A percentile compares a stretch with the other conserved stretches of the same genome.
These are phyloP conservation scores for Hydrotaea cyrtoneurina DNA, from an alignment of 2,888 invertebrate genomes.

Conservation along the genomic window DNA sequence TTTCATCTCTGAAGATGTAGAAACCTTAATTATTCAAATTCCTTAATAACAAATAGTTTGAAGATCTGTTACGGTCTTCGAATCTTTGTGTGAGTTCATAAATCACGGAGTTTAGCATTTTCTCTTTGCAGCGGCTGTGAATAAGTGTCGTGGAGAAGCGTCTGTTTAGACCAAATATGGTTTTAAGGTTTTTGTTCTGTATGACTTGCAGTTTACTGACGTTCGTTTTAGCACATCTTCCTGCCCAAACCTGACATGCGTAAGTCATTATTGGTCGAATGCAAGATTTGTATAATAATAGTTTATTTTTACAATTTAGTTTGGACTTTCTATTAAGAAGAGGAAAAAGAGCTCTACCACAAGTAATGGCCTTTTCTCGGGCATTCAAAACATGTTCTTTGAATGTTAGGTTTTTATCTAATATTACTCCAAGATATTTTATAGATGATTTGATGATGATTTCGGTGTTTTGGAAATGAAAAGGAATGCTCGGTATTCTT, in stretches of 20 bases:
- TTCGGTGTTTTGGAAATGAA: neutral
- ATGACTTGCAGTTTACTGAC: conserved; percentile 25
- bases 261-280: conserved; percentile 24
- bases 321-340: neutral
- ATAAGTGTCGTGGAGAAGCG: neutral
- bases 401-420: conserved; percentile 2
- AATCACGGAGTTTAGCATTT: too few relatives aligned
- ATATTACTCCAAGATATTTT: conserved; percentile 17
- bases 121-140: too few relatives aligned
- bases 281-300: neutral
- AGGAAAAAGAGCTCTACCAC: neutral
- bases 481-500: conserved; percentile 1
- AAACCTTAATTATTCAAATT: too few relatives aligned
- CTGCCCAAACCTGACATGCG: neutral
- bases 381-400: neutral
- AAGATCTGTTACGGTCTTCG: too few relatives aligned
- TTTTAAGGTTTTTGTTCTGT: conserved; percentile 30
- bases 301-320: neutral
- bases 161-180: neutral
- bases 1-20: too few relatives aligned
- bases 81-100: too few relatives aligned
- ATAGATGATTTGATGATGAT: neutral
- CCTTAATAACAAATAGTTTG: too few relatives aligned
- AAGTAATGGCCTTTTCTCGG: neutral
- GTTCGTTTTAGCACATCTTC: conserved; percentile 8